Evolutionary conservation across 2,888 invertebrate species (phyloP).

Genomic region (Ditula angustiorana): DNA sequence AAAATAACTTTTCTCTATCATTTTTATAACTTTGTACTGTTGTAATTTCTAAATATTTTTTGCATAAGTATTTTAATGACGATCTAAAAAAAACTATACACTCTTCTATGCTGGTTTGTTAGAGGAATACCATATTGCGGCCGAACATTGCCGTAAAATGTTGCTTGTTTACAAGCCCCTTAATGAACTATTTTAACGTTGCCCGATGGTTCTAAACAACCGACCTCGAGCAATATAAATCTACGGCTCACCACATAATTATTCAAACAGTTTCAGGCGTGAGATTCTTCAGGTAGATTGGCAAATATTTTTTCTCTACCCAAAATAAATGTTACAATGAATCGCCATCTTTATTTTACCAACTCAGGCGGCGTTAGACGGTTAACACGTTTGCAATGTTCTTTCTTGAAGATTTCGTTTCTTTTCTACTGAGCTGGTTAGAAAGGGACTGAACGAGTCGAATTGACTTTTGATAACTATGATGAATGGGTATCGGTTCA

Average conservation of each 20-base stretch:
- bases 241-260: not conserved
- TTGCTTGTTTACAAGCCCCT: too few species aligned
- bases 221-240: not conserved
- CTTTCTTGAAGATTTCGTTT: not conserved
- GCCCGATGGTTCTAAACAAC: not conserved
- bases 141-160: too few species aligned
- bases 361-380: not conserved
- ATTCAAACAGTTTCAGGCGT: slow-evolving; percentile 18
- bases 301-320: not conserved
- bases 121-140: too few species aligned
- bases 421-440: too few species aligned
- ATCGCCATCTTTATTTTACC: slow-evolving; percentile 3
- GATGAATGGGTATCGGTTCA: not conserved
- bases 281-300: slow-evolving; percentile 14
- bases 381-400: not conserved
- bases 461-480: not conserved
- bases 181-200: not conserved
- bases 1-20: too few species aligned
- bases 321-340: slow-evolving; percentile 24
- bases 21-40: too few species aligned
- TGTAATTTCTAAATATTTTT: too few species aligned
- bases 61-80: too few species aligned
- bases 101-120: too few species aligned
- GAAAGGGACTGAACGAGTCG: too few species aligned
- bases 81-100: too few species aligned